These are phyloP conservation scores for Acanthornis magna DNA, from an alignment of 2,797 vertebrate genomes.

Conservation along the genomic window DNA sequence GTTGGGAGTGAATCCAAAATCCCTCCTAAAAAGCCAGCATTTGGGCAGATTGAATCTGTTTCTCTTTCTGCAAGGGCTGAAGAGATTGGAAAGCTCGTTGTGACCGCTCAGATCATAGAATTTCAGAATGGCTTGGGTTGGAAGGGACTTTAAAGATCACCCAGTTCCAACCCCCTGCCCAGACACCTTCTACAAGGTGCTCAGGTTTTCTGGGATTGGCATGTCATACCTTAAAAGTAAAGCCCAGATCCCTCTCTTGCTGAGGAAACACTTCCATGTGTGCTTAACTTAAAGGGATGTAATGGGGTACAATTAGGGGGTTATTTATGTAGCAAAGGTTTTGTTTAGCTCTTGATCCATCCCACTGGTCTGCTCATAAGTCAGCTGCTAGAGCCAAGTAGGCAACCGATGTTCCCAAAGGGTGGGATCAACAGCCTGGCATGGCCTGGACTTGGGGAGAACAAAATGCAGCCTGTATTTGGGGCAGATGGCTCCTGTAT, in stretches of 20 bases:
- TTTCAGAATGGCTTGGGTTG: neutral
- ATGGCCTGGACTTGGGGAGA: neutral
- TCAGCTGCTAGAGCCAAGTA: neutral
- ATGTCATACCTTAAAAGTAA: neutral
- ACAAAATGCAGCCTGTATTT: neutral
- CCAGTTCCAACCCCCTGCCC: neutral
- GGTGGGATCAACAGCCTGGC: neutral
- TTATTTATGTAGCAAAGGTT: neutral
- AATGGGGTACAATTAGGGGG: neutral
- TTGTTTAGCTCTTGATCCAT: neutral
- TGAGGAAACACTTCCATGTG: accelerated
- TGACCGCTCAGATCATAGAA: neutral
- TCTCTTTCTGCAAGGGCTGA: neutral
- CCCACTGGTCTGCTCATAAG: neutral
- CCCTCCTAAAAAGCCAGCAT: neutral
- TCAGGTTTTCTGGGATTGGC: neutral
- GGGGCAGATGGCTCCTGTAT: neutral
- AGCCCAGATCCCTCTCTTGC: neutral
- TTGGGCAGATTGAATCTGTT: neutral
- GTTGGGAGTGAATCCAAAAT: neutral
- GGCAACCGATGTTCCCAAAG: accelerated
- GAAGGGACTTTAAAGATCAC: neutral
- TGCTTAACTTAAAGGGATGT: neutral
- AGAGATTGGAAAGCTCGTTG: neutral
- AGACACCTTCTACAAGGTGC: neutral